Base-by-base conservation (phyloP, 2,113 vertebrate genomes). In the Neolamprologus sp. region DNA sequence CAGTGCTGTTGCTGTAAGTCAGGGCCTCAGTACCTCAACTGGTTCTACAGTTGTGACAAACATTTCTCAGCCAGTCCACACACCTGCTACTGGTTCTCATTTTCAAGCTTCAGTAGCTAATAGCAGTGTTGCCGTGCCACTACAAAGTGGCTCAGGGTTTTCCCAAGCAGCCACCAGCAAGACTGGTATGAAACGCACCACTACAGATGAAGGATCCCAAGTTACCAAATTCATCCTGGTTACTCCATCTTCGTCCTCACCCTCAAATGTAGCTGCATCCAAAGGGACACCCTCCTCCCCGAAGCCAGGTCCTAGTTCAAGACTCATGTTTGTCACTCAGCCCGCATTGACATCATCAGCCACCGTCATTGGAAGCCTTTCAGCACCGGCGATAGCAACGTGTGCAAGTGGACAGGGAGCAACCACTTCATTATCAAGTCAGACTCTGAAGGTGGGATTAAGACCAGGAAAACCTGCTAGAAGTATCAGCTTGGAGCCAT, bases 141-240 rank as follows among this genome's bases (percentile, higher is more conserved):
- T 93, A 80, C 63, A 86, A 80, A 90, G 16, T 81, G 95, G 80
- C 51, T 80, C 87, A 90, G 80, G 89, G 8, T 9, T 93, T 91
- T 94, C 79, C 51, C 94, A 94, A 92, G 85, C 86, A 94, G 54
- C 89, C 19, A 75, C 90, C 45, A 79, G 14, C 81, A 93, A 90
- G 73, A 87, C 88, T 30, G 82, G 83, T 80, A 55, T 93, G 19
- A 96, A 96, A 79, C 90, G 97, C 65, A 57, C 92, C 87, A 94
- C 87, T 85, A 60, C 94, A 89, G 96, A 95, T 30, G 95, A 96
- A 82, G 94, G 92, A 82, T 83, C 95, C 89, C 89, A 97, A 63
- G 85, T 97, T 37, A 96, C 97, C 33, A 98, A 99, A 93, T 94
- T 98, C 81, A 96, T 98, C 78, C 94, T 99, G 57, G 95, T 98